Percentiles rank a stretch among this genome's conserved stretches.
phyloP scores from a whole-genome alignment of 1,140 invertebrate genomes.

The Achatina immaculata region DNA sequence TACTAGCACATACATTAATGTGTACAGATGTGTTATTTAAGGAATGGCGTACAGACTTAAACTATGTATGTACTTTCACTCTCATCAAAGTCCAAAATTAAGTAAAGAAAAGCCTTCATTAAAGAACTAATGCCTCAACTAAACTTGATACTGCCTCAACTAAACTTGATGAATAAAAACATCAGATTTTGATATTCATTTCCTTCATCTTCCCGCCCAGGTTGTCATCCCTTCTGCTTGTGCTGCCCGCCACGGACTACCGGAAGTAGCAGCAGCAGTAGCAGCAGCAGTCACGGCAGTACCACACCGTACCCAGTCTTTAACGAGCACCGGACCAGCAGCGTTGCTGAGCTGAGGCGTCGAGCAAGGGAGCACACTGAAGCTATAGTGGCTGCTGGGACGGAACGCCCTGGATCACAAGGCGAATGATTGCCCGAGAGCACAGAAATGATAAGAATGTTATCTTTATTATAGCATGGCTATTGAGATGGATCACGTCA shows the following conservation, averaged over 20 bases:
- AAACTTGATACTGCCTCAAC: no score
- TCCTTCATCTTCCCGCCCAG: constrained; percentile 17
- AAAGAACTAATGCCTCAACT: no score
- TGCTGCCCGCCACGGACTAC: constrained; percentile 42
- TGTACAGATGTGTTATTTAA: no score
- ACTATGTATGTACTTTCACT: no score
- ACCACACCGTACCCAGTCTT: background rate
- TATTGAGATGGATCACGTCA: no score
- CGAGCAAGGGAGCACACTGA: constrained; percentile 88
- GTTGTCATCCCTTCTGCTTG: constrained; percentile 53
- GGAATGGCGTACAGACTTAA: no score
- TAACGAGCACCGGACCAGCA: constrained; percentile 84
- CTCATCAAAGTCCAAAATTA: no score
- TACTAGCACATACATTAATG: no score
- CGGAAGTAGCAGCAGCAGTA: constrained; percentile 13
- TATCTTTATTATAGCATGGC: no score
- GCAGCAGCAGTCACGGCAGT: background rate
- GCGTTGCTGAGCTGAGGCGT: constrained; percentile 88
- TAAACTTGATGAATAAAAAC: no score
- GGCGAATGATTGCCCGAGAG: constrained; percentile 22
- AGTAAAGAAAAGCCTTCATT: no score
- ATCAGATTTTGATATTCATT: background rate
- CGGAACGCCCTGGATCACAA: constrained; percentile 37
- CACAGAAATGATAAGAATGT: no score
- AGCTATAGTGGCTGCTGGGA: constrained; percentile 59